Conservation (phyloP, 2,888 invertebrate species). For the Drosophila neonasuta region DNA sequence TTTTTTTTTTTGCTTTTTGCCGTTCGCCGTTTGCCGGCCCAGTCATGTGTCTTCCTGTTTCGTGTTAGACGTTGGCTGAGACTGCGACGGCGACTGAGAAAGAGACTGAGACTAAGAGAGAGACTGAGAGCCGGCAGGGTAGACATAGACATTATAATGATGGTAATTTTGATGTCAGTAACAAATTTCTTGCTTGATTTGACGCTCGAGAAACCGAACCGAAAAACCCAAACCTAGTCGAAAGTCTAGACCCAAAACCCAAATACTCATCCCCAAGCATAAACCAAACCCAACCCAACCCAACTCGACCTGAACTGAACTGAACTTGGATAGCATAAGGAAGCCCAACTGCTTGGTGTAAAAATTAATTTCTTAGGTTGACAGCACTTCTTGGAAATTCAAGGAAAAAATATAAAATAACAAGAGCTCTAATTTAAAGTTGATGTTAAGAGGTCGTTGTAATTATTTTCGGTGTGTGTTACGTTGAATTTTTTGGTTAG, state of each 20-base stretch:
- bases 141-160: slow-evolving; percentile 69
- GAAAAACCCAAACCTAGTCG: slow-evolving; percentile 14
- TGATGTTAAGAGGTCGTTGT: slow-evolving; percentile 40
- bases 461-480: slow-evolving; percentile 23
- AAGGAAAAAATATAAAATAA: slow-evolving; percentile 29
- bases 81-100: slow-evolving; percentile 3
- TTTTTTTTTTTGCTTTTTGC: no score
- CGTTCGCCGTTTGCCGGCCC: slow-evolving; percentile 42
- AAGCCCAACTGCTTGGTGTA: slow-evolving; percentile 46
- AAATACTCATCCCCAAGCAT: slow-evolving; percentile 7
- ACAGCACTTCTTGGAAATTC: slow-evolving; percentile 67
- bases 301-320: slow-evolving; percentile 5
- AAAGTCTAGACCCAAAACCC: slow-evolving; percentile 19
- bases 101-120: slow-evolving; percentile 3
- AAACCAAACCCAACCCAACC: slow-evolving; percentile 10
- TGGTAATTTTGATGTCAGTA: slow-evolving; percentile 78
- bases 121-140: slow-evolving; percentile 12
- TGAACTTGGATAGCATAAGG: background rate
- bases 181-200: slow-evolving; percentile 78
- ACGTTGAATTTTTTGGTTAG: slow-evolving; percentile 15
- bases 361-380: slow-evolving; percentile 63
- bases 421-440: slow-evolving; percentile 53
- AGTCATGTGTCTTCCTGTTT: slow-evolving; percentile 61
- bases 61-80: slow-evolving; percentile 50
- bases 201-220: slow-evolving; percentile 30